Evolutionary conservation across 1,140 invertebrate species (phyloP).

Genomic region (Linepithema humile): DNA sequence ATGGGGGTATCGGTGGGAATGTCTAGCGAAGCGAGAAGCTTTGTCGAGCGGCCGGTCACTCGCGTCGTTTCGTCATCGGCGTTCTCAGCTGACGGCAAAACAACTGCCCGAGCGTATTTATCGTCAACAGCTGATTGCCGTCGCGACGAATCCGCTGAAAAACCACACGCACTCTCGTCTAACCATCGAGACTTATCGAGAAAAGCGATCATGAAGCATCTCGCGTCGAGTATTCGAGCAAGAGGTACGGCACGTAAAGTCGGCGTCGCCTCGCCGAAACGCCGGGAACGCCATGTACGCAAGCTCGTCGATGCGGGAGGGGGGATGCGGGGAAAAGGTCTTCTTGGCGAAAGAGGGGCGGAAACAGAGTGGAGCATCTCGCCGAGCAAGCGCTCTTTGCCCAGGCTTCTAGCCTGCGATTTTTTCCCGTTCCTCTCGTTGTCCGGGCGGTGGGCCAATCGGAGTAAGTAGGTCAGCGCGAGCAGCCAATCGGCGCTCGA

Average conservation of each 20-base stretch:
- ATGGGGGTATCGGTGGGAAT: conserved; percentile 17
- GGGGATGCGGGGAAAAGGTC: background rate
- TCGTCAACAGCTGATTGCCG: conserved; percentile 64
- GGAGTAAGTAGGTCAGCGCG: conserved; percentile 73
- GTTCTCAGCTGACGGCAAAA: conserved; percentile 73
- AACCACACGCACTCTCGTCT: background rate
- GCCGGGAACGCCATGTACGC: conserved; percentile 63
- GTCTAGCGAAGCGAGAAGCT: conserved; percentile 45
- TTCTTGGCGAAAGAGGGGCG: no score
- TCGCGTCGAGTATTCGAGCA: background rate
- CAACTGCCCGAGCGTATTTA: conserved; percentile 35
- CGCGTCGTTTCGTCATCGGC: conserved; percentile 68
- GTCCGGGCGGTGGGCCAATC: conserved; percentile 77
- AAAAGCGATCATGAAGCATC: background rate
- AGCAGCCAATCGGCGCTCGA: conserved; percentile 76
- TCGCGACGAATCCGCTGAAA: background rate
- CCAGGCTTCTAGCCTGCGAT: conserved; percentile 73
- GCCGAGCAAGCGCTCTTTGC: conserved; percentile 65
- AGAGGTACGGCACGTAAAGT: background rate
- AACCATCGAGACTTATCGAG: background rate
- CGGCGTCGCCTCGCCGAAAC: conserved; percentile 44
- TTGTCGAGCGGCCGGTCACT: conserved; percentile 46
- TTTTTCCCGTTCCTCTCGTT: conserved; percentile 77
- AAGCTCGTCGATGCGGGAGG: conserved; percentile 17
- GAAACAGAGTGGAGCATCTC: conserved; percentile 66